These are phyloP conservation scores for Rhombomys opimus DNA, from an alignment of 2,113 vertebrate genomes.

Conservation along the genomic window DNA sequence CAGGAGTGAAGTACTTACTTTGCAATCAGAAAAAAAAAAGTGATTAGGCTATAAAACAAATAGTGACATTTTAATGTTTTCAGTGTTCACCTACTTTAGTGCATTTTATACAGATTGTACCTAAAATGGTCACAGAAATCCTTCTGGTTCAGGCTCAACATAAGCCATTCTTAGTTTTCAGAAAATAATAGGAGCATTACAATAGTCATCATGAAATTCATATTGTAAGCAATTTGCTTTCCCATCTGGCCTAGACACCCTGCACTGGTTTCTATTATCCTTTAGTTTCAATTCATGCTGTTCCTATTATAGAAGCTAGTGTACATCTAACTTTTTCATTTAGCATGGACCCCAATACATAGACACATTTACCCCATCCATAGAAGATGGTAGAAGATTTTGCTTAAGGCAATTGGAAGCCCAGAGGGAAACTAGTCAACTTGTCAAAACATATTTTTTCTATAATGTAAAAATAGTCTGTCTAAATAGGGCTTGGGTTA, in stretches of 20 bases:
- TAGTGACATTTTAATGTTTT: conserved; percentile 57
- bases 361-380: conserved; percentile 68
- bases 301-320: conserved; percentile 69
- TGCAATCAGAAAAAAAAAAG: conserved; percentile 52
- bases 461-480: conserved; percentile 65
- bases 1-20: conserved; percentile 28
- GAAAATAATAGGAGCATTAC: conserved; percentile 75
- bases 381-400: conserved; percentile 43
- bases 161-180: conserved; percentile 64
- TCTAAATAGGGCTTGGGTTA: conserved; percentile 45
- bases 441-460: conserved; percentile 65
- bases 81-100: conserved; percentile 38
- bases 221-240: conserved; percentile 77
- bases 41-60: conserved; percentile 40
- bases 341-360: conserved; percentile 27
- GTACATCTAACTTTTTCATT: conserved; percentile 71
- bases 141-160: conserved; percentile 59
- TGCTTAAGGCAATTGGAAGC: conserved; percentile 71
- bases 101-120: conserved; percentile 65
- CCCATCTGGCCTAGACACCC: conserved; percentile 72
- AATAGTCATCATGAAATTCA: conserved; percentile 75
- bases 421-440: conserved; percentile 65
- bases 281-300: conserved; percentile 61
- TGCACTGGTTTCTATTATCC: conserved; percentile 74
- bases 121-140: conserved; percentile 56